Evolutionary conservation across 1,140 invertebrate genomes (phyloP).

Genomic region (Drosophila busckii): DNA sequence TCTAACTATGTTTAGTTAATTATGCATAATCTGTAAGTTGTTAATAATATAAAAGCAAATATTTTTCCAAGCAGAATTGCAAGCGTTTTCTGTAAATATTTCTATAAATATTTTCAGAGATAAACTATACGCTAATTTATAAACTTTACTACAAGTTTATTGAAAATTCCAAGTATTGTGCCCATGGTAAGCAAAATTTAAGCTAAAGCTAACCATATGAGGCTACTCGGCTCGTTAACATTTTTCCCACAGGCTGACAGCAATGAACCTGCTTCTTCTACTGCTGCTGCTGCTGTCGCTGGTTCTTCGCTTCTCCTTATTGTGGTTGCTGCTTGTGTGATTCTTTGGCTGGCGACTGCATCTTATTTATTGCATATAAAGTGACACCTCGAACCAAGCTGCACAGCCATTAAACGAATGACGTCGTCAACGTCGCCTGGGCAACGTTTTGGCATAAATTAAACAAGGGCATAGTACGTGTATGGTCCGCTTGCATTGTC

Average conservation of each 20-base stretch:
- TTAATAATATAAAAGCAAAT: too few species aligned
- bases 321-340: not conserved
- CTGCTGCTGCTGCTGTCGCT: not conserved
- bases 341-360: conserved; percentile 14
- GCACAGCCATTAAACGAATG: conserved; percentile 35
- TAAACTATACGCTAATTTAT: too few species aligned
- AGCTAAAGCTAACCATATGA: too few species aligned
- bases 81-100: too few species aligned
- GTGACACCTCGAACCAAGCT: conserved; percentile 50
- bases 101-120: too few species aligned
- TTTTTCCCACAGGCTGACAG: conserved; percentile 50
- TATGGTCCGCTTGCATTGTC: conserved; percentile 39
- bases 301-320: not conserved
- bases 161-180: conserved; percentile 1
- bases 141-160: not conserved
- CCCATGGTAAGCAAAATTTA: too few species aligned
- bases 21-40: too few species aligned
- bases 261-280: not conserved
- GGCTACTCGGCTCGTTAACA: conserved; percentile 60
- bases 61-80: too few species aligned
- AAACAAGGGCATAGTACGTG: conserved; percentile 55
- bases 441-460: conserved; percentile 72
- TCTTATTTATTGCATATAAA: conserved; percentile 74
- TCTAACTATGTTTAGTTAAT: too few species aligned
- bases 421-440: conserved; percentile 69